Evolutionary conservation across 2,888 invertebrate species (phyloP).

Genomic region (Pollenia amentaria): DNA sequence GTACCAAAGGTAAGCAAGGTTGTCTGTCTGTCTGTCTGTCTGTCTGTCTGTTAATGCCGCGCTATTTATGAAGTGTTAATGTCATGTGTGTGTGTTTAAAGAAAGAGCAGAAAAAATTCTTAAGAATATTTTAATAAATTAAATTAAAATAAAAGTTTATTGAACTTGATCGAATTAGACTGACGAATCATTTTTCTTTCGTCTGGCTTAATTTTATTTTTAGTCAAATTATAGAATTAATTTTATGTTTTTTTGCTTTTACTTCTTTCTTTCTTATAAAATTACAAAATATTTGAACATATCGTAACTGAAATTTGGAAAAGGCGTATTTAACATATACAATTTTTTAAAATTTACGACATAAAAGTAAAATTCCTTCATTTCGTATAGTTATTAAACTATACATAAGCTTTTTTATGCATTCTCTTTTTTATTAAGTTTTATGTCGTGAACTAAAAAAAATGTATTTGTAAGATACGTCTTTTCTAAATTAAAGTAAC

Average conservation of each 20-base stretch:
- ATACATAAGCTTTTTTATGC: no score
- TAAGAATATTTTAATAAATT: slow-evolving; percentile 4
- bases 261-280: background rate
- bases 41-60: background rate
- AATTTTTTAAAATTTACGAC: no score
- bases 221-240: background rate
- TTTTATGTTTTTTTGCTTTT: slow-evolving; percentile 2
- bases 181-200: slow-evolving; percentile 17
- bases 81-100: background rate
- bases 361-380: no score
- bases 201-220: slow-evolving; percentile 13
- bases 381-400: no score
- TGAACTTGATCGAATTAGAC: slow-evolving; percentile 50
- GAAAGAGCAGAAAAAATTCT: background rate
- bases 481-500: no score
- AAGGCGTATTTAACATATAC: no score
- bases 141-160: slow-evolving; percentile 57
- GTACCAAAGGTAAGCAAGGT: slow-evolving; percentile 92
- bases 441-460: no score
- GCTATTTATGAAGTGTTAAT: background rate
- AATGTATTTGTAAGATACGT: no score
- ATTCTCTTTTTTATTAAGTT: no score
- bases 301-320: no score
- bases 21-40: background rate
- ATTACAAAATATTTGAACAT: background rate